Evolutionary conservation across 2,888 invertebrate species (phyloP).

Genomic region (Xanthia togata): DNA sequence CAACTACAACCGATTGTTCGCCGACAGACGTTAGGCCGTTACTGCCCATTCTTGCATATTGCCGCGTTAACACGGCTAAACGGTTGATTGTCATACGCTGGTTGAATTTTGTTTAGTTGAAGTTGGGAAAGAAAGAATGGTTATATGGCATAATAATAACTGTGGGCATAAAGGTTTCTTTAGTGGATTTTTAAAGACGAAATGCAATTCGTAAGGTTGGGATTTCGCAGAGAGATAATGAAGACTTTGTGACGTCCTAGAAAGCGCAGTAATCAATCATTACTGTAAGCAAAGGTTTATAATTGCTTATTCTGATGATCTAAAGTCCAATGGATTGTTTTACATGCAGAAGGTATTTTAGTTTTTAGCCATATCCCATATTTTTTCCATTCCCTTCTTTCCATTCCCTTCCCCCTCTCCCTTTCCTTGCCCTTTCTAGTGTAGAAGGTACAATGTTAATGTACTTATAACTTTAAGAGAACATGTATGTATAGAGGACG

Average conservation of each 20-base stretch:
- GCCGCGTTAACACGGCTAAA: slow-evolving; percentile 52
- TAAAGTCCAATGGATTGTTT: not conserved
- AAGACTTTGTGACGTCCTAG: not conserved
- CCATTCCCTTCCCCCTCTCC: no score
- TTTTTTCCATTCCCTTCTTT: no score
- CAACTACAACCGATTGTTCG: slow-evolving; percentile 60
- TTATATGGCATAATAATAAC: not conserved
- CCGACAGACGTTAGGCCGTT: slow-evolving; percentile 27
- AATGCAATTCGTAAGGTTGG: not conserved
- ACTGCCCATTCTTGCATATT: slow-evolving; percentile 55
- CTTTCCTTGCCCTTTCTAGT: no score
- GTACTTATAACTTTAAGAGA: not conserved
- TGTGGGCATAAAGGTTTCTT: not conserved
- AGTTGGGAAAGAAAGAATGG: slow-evolving; percentile 34
- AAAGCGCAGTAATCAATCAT: not conserved
- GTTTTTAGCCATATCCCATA: no score
- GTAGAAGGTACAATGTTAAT: not conserved
- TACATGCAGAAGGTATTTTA: not conserved
- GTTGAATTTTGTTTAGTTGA: slow-evolving; percentile 28
- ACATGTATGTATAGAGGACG: not conserved
- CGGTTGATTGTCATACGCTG: slow-evolving; percentile 40
- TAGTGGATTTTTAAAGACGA: not conserved
- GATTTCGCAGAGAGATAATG: not conserved
- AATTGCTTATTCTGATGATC: no score
- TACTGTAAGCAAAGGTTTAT: not conserved